Evolutionary conservation across 2,888 invertebrate genomes (phyloP), one percentile per base, ranked within the genome.

Genomic region (Plemyria rubiginata): DNA sequence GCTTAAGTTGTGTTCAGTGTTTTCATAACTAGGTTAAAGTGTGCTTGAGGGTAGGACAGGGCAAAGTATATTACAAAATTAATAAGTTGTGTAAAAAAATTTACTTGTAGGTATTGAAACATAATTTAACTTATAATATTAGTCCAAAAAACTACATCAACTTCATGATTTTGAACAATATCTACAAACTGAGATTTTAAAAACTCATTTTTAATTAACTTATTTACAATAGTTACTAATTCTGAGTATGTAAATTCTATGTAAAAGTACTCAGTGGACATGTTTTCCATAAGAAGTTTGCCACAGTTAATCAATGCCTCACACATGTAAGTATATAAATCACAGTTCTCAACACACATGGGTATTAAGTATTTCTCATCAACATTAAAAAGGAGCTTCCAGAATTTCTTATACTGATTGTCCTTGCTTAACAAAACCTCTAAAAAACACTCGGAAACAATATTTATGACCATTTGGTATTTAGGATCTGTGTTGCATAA

Each of bases 241-340:
- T 94, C 90, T 0, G 86, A 80, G 76, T 93, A 94, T 62, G 87
- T 85, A 32, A 95, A 81, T 67, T 93, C 92, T 56, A 91, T 84
- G 66, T 91, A 90, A 80, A 90, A 91, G 54, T 74, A 87, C 59
- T 90, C 85, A 0, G 83, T 70, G 0, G 88, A 88, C 82, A 91
- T 85, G 55, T 85, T 76, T 52, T 88, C 84, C 61, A 77, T 74
- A 3, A 90, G 45, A 41, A 90, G 77, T 72, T 84, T 92, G 56
- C 89, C 90, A 81, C 74, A 79, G 60, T 90, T 90, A 56, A 78
- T 80, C 70, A 83, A 93, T 69, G 82, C 93, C 79, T 79, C 86
- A 0, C 78, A 70, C 46, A 88, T 77, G 12, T 84, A 72, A 11
- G 70, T 78, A 66, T 80, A 90, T 40, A 92, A 72, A 68, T 83